phyloP scores from a whole-genome alignment of 2,797 vertebrate species.

The Malurus splendens region DNA sequence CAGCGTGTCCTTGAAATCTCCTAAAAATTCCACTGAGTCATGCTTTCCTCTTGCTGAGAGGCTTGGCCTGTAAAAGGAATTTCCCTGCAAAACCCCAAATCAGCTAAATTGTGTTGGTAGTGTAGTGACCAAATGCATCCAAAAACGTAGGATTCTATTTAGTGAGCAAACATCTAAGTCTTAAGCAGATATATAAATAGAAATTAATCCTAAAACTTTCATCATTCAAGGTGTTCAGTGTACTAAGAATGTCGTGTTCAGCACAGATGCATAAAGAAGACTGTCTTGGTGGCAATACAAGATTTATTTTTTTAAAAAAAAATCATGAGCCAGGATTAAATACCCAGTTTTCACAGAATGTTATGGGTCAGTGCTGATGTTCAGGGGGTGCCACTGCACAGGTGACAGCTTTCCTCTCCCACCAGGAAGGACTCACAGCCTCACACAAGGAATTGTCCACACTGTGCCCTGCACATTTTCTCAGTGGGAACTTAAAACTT shows the following conservation, averaged over 20 bases:
- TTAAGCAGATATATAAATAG: background rate
- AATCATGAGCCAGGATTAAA: background rate
- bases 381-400: background rate
- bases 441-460: fast-evolving
- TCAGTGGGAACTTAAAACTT: background rate
- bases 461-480: fast-evolving
- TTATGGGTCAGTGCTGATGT: background rate
- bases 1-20: background rate
- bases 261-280: background rate
- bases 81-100: background rate
- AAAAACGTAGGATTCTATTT: background rate
- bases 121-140: background rate
- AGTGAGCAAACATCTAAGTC: background rate
- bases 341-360: background rate
- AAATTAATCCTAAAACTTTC: background rate
- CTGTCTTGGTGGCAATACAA: background rate
- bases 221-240: background rate
- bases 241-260: background rate
- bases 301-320: background rate
- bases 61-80: background rate
- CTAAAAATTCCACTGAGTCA: background rate
- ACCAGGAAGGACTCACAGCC: background rate
- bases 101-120: background rate
- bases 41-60: background rate
- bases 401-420: background rate